Percentiles rank a stretch among this genome's conserved stretches.
Evolutionary conservation across 2,113 vertebrate species (phyloP).

Genomic region (Delphinus delphis): DNA sequence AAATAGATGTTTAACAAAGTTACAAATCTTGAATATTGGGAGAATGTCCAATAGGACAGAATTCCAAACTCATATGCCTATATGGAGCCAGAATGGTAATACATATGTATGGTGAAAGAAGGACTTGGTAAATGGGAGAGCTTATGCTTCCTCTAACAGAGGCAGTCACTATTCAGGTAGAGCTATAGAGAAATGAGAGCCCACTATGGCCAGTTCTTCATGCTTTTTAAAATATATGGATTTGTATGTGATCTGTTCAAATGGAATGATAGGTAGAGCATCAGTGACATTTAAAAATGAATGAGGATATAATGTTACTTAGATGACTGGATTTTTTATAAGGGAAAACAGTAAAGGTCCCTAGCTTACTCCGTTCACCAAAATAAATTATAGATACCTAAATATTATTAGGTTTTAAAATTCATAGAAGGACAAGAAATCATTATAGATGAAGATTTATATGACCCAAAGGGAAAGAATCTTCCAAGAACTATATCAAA

Average conservation of each 20-base stretch:
- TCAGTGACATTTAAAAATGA: background rate
- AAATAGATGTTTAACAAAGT: background rate
- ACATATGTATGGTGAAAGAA: background rate
- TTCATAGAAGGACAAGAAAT: conserved; percentile 6
- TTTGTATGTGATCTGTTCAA: background rate
- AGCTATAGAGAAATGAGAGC: background rate
- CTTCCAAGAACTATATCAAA: background rate
- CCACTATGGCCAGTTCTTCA: background rate
- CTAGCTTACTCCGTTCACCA: background rate
- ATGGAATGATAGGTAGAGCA: background rate
- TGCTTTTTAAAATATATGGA: background rate
- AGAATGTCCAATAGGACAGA: background rate
- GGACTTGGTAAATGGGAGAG: background rate
- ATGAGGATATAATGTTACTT: background rate
- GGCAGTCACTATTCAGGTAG: background rate
- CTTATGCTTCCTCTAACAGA: background rate
- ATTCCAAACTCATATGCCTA: background rate
- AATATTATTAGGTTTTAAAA: conserved; percentile 19
- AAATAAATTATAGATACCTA: conserved; percentile 17
- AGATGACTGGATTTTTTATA: background rate
- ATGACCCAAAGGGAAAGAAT: background rate
- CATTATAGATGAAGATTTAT: conserved; percentile 15
- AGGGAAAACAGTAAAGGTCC: background rate
- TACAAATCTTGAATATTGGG: background rate
- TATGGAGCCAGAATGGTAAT: background rate